Evolutionary conservation across 2,888 invertebrate genomes (phyloP).

Genomic region (Onchidella celtica): DNA sequence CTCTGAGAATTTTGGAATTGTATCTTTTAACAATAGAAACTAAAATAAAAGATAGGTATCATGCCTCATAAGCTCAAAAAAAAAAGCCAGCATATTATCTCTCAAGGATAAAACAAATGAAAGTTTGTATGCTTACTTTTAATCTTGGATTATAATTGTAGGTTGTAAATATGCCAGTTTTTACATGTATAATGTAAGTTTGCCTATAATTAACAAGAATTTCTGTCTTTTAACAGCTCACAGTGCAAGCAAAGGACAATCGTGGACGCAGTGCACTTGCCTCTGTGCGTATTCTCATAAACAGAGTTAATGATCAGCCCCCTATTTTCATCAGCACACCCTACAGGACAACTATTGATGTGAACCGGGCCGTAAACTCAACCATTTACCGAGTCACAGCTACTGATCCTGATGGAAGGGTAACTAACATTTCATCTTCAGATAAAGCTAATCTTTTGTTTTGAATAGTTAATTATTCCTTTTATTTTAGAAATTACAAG

Average conservation of each 20-base stretch:
- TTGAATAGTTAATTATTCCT: background rate
- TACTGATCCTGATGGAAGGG: slow-evolving; percentile 63
- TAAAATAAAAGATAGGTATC: too few species aligned
- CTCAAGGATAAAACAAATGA: too few species aligned
- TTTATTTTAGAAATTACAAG: background rate
- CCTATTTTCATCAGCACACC: slow-evolving; percentile 65
- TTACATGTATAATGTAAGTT: too few species aligned
- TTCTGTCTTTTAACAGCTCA: slow-evolving; percentile 55
- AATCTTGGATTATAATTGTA: too few species aligned
- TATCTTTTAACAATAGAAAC: too few species aligned
- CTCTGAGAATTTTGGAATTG: too few species aligned
- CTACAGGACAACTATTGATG: slow-evolving; percentile 60
- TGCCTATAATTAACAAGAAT: too few species aligned
- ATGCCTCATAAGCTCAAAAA: too few species aligned
- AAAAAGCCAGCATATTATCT: too few species aligned
- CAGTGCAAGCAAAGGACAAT: slow-evolving; percentile 63
- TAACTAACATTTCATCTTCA: slow-evolving; percentile 53
- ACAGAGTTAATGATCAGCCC: slow-evolving; percentile 58
- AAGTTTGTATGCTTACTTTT: too few species aligned
- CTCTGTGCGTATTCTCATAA: slow-evolving; percentile 66
- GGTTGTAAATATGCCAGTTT: too few species aligned
- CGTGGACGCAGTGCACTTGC: slow-evolving; percentile 65
- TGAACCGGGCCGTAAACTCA: slow-evolving; percentile 59
- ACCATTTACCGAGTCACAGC: slow-evolving; percentile 65
- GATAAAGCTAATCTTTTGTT: background rate